Percentiles rank a stretch among this genome's conserved stretches.
Evolutionary conservation across 2,888 invertebrate genomes (phyloP).

Genomic region (Cordylochernes scorpioides): DNA sequence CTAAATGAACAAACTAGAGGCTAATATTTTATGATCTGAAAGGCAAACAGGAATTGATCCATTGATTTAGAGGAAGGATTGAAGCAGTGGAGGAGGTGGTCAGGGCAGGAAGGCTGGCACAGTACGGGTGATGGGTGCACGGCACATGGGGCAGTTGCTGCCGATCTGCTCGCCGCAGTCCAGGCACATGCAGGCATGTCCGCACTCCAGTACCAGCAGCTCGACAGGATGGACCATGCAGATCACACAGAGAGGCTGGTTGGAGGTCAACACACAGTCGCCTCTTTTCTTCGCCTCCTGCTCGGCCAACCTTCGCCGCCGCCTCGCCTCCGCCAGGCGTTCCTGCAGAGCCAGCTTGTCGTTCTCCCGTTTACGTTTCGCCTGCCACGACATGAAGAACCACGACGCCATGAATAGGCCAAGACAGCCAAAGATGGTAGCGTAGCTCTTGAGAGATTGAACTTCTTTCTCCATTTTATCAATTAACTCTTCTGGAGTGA

Average conservation of each 20-base stretch:
- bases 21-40: too few relatives aligned
- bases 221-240: conserved; percentile 58
- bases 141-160: conserved; percentile 50
- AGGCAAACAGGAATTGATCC: too few relatives aligned
- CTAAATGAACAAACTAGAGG: too few relatives aligned
- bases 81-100: too few relatives aligned
- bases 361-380: neutral
- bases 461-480: conserved; percentile 42
- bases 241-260: conserved; percentile 47
- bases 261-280: neutral
- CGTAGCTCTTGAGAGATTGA: conserved; percentile 27
- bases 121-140: conserved; percentile 21
- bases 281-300: neutral
- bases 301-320: neutral
- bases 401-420: conserved; percentile 18
- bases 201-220: too few relatives aligned
- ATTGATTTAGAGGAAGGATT: too few relatives aligned
- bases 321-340: neutral
- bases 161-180: conserved; percentile 48
- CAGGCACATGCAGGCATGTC: conserved; percentile 64
- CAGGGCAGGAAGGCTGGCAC: conserved; percentile 13
- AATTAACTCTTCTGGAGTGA: conserved; percentile 43
- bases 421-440: conserved; percentile 30
- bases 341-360: neutral
- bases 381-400: neutral